These are phyloP conservation scores for Adelognathus sp. DNA, from an alignment of 2,888 invertebrate genomes.

Conservation along the genomic window DNA sequence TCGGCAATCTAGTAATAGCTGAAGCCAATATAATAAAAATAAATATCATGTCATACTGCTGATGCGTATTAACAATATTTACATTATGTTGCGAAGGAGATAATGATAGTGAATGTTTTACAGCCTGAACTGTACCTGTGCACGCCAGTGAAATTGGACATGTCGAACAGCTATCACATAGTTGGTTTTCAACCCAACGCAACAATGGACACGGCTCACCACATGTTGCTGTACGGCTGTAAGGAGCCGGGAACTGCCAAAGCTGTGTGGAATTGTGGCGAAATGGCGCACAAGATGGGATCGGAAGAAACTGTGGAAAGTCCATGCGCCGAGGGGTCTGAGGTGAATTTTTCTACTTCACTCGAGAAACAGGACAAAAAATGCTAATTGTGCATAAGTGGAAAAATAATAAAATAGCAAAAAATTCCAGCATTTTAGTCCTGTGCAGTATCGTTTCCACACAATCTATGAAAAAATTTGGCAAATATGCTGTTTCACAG, in stretches of 20 bases:
- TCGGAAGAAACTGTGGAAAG: constrained; percentile 84
- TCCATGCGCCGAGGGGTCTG: constrained; percentile 89
- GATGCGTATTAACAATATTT: not conserved
- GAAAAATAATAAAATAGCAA: no score
- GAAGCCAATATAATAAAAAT: no score
- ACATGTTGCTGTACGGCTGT: constrained; percentile 96
- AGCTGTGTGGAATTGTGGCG: constrained; percentile 95
- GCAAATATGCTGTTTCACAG: no score
- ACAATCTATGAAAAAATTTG: no score
- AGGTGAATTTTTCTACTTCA: constrained; percentile 81
- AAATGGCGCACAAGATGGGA: constrained; percentile 86
- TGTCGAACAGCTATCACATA: constrained; percentile 90
- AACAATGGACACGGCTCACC: constrained; percentile 94
- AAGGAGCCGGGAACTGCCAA: constrained; percentile 88
- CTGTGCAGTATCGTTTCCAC: no score
- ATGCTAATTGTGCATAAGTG: no score
- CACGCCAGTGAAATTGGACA: constrained; percentile 93
- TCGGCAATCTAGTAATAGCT: no score
- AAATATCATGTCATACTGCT: no score
- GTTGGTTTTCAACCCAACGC: constrained; percentile 97
- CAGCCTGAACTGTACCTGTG: constrained; percentile 96
- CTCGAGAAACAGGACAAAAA: not conserved
- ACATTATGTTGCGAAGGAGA: constrained; percentile 11
- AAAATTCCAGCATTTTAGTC: no score
- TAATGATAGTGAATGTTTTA: no score